These are phyloP conservation scores for Isotomurus palustris DNA, from an alignment of 2,888 invertebrate genomes.

Conservation along the genomic window DNA sequence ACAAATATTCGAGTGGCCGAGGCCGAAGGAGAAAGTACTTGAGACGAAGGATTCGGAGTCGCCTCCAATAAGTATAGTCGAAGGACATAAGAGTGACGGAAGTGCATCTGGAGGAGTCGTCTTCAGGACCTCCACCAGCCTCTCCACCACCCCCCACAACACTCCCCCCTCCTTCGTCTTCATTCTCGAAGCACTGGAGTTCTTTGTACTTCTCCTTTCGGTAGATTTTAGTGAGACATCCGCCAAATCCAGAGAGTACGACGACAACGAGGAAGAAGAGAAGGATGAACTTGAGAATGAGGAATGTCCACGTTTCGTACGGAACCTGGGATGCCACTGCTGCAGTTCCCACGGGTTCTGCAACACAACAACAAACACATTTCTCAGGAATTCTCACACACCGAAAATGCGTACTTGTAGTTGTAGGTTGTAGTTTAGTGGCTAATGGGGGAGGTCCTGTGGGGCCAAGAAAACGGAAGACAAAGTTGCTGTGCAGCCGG, in stretches of 20 bases:
- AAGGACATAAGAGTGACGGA: conserved; percentile 46
- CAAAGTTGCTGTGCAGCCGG: no score
- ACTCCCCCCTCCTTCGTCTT: conserved; percentile 28
- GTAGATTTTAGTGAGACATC: conserved; percentile 43
- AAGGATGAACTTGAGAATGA: conserved; percentile 41
- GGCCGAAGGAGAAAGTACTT: conserved; percentile 43
- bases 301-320: conserved; percentile 41
- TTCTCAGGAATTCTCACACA: no score
- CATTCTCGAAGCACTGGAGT: conserved; percentile 39
- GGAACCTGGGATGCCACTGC: neutral
- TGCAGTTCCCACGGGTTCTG: neutral
- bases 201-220: conserved; percentile 44
- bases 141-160: no score
- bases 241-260: conserved; percentile 38
- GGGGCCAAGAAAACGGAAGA: no score
- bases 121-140: no score
- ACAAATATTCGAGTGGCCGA: conserved; percentile 26
- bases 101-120: conserved; percentile 40
- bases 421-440: no score
- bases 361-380: neutral
- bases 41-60: conserved; percentile 39
- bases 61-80: conserved; percentile 44
- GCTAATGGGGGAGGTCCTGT: no score
- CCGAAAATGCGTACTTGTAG: no score
- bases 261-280: conserved; percentile 35